Conservation (phyloP, 1,140 invertebrate species). For the Arctopsyche grandis region DNA sequence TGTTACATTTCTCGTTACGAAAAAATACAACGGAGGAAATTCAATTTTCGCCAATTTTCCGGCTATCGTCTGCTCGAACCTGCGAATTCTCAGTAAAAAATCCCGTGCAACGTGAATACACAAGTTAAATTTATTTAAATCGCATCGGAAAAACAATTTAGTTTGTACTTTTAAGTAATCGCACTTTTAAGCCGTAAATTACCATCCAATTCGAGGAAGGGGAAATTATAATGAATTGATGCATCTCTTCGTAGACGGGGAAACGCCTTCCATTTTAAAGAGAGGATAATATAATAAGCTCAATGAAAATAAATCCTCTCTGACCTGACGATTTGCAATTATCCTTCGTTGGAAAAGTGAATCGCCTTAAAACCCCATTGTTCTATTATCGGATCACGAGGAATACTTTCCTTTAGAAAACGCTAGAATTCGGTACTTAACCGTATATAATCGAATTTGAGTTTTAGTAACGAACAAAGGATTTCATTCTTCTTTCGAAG, state of each 20-base stretch:
- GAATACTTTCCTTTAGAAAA: constrained; percentile 25
- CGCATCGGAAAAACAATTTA: not conserved
- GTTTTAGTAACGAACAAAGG: constrained; percentile 16
- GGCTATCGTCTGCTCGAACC: not conserved
- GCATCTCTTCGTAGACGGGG: not conserved
- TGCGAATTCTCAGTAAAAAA: not conserved
- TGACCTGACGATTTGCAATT: constrained; percentile 32
- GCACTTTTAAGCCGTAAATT: not conserved
- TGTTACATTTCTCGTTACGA: not conserved
- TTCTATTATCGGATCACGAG: constrained; percentile 29
- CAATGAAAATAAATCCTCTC: constrained; percentile 30
- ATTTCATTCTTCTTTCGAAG: not conserved
- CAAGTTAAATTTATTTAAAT: not conserved
- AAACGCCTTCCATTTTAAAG: constrained; percentile 16
- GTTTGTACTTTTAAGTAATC: not conserved
- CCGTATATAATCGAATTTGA: not conserved
- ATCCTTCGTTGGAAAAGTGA: constrained; percentile 28
- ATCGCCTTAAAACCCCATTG: constrained; percentile 22
- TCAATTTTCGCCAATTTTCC: constrained; percentile 32
- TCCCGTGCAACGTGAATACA: not conserved
- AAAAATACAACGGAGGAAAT: constrained; percentile 22
- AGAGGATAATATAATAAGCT: constrained; percentile 32
- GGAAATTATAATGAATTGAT: constrained; percentile 20
- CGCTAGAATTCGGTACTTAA: not conserved
- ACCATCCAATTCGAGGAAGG: not conserved